Conservation (phyloP, 2,888 invertebrate species). For the Pomacea canaliculata region DNA sequence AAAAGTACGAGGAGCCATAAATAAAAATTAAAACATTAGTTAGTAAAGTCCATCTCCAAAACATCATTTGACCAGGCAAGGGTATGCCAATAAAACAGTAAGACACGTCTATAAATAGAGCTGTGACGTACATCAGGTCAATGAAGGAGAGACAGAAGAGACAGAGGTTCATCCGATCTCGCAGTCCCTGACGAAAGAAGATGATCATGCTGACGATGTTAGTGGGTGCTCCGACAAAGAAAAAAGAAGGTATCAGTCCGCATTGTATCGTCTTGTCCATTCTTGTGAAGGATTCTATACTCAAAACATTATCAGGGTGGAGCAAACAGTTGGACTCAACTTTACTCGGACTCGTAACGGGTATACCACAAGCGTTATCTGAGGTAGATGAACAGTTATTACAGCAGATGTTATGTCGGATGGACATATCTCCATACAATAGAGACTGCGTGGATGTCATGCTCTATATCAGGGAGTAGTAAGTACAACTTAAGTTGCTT, state of each 20-base stretch:
- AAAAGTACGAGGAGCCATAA: background rate
- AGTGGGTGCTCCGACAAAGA: background rate
- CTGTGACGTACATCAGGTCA: background rate
- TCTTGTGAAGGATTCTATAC: too few relatives aligned
- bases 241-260: background rate
- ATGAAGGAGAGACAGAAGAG: background rate
- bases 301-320: too few relatives aligned
- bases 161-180: constrained; percentile 1
- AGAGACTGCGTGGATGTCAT: too few relatives aligned
- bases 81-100: constrained; percentile 31
- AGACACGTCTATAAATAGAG: background rate
- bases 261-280: too few relatives aligned
- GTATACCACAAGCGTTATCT: too few relatives aligned
- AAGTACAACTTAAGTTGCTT: too few relatives aligned
- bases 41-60: background rate
- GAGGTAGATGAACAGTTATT: too few relatives aligned
- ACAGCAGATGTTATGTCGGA: too few relatives aligned
- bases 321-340: too few relatives aligned
- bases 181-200: background rate
- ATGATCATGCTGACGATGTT: background rate
- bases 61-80: background rate
- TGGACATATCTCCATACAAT: too few relatives aligned
- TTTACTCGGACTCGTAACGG: too few relatives aligned
- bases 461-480: too few relatives aligned
- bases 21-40: background rate